Base-by-base conservation (phyloP, 2,888 invertebrate genomes). In the Pyrrhosoma nymphula region DNA sequence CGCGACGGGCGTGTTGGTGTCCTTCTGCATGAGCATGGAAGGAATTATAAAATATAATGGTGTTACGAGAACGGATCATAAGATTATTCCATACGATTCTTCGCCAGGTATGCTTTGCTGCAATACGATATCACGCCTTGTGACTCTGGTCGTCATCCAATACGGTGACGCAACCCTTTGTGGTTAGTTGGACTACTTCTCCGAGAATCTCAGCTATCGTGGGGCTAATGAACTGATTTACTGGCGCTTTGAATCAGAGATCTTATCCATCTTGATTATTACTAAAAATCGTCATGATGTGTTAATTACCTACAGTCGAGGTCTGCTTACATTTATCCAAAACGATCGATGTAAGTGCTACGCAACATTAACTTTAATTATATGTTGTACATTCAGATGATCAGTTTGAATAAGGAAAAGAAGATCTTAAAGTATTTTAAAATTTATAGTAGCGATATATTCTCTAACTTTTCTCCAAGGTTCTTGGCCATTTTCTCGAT, bases 181-280 rank as follows among this genome's bases (percentile, higher is more conserved):
- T 10, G 82, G 82, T 16, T 35, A 82, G 82, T 82, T 82, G 82
- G 16, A 35, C 82, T 35, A 35, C 82, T 82, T 82, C 82, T 69
- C 20, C n/a, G 14, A 82, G 35, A 82, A 82, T 82, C 82, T 82
- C 82, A 35, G 14, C 14, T 82, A 4, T 3, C 35, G 16, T 14
- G 35, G 82, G 82, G 82, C 82, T 35, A 35, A 82, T 82, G 82
- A 82, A 82, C 82, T 35, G 35, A 30, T 82, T 82, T 35, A 82
- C 8, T 35, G 16, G 3, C 82, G 35, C 16, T 1, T 14, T 12
- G 14, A 35, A 35, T 82, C 35, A 82, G 35, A 82, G 8, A 47
- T 47, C 47, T 47, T 47, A 47, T 47, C 47, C 47, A 2, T 47
- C 47, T 47, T 8, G 8, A 8, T 47, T 4, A 47, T 4, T 8